Base-by-base conservation (phyloP, 1,140 invertebrate genomes). In the Drosophila pandora region DNA sequence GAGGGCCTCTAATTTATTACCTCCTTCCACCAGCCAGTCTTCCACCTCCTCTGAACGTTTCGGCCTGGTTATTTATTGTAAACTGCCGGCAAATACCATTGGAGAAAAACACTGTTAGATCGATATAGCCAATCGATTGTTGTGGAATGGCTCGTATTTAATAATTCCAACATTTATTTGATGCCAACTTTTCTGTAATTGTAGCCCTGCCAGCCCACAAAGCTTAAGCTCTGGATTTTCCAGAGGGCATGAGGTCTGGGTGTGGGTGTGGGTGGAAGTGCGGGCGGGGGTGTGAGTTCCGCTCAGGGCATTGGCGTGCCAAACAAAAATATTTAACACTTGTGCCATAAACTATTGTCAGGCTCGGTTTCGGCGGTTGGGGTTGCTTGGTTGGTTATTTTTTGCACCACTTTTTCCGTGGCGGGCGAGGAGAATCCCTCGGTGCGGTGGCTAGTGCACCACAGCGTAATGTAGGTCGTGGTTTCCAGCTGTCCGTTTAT, bases 281-380 rank as follows among this genome's bases (percentile, higher is more conserved):
- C 60, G 45, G 71, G 55, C 6, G n/a, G 41, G 60, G 53, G 25
- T 59, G 41, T 37, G 47, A 55, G 63, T 58, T 74, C 58, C 68
- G 55, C 58, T 60, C 32, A 28, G 61, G 50, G 74, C 78, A 82
- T 71, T 85, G 82, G 82, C 82, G 82, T 87, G 82, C 82, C 82
- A 87, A 87, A 75, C 82, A 79, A 87, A 87, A 82, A 88, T 87
- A 87, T 88, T 87, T 87, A 87, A 87, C 82, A 87, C 82, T 87
- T 79, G 83, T 74, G 83, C 75, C 83, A 87, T 87, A 87, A 87
- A 87, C 82, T 82, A 87, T 82, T 87, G 83, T 87, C 82, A 69
- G 82, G 69, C 58, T 50, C 37, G 69, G 49, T 55, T 47, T 49
- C 48, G 50, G 50, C 23, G 39, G 43, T 55, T 32, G 30, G 41